Conservation (phyloP, 1,140 invertebrate genomes). For the Aphaenogaster rudis region DNA sequence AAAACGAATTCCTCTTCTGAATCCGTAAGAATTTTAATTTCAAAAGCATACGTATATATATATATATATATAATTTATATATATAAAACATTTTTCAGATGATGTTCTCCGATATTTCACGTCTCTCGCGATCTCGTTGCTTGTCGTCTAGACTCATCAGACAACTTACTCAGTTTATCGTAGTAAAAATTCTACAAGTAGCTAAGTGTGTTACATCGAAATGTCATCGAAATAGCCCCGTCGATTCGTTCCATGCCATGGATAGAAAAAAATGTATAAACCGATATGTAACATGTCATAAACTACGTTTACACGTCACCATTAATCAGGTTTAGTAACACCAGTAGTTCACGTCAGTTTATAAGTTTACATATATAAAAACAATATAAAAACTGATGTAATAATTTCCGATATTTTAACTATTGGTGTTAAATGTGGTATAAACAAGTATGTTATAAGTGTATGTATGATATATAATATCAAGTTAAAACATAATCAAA, state of each 20-base stretch:
- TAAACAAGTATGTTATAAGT: too few relatives aligned
- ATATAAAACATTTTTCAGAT: not conserved
- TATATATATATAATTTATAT: not conserved
- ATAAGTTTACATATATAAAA: too few relatives aligned
- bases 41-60: not conserved
- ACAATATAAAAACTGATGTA: too few relatives aligned
- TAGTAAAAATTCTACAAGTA: not conserved
- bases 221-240: not conserved
- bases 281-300: not conserved
- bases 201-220: not conserved
- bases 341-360: too few relatives aligned
- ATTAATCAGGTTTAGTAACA: too few relatives aligned
- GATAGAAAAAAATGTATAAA: not conserved
- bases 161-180: not conserved
- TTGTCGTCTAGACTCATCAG: not conserved
- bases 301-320: too few relatives aligned
- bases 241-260: not conserved
- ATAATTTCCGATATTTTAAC: too few relatives aligned
- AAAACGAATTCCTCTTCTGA: not conserved
- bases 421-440: too few relatives aligned
- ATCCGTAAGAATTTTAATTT: slow-evolving; percentile 23
- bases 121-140: not conserved
- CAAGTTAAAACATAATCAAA: too few relatives aligned
- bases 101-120: not conserved
- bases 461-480: too few relatives aligned